Percentiles rank a stretch among this genome's conserved stretches.
Evolutionary conservation across 2,888 invertebrate species (phyloP).

Genomic region (Lepidochrysops patricia): DNA sequence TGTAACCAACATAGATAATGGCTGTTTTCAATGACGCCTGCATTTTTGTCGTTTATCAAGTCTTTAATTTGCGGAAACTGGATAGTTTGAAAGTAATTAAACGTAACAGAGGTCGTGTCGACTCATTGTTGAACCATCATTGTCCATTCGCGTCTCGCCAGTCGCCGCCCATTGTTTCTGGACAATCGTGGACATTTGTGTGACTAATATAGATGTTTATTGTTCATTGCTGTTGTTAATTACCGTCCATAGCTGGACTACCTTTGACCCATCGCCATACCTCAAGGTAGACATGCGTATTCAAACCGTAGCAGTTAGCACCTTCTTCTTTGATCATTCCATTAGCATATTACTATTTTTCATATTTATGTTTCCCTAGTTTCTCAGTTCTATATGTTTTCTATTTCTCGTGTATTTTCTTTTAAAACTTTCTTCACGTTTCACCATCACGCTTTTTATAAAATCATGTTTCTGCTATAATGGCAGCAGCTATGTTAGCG

Average conservation of each 20-base stretch:
- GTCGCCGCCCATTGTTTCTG: constrained; percentile 22
- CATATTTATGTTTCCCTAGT: background rate
- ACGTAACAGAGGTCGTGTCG: constrained; percentile 8
- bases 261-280: background rate
- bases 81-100: constrained; percentile 7
- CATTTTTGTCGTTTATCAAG: constrained; percentile 10
- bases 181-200: constrained; percentile 3
- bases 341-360: too few species aligned
- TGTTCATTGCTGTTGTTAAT: background rate
- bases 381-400: background rate
- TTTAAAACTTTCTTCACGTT: background rate
- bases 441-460: background rate
- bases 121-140: constrained; percentile 16
- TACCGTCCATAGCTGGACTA: background rate
- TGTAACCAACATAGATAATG: background rate
- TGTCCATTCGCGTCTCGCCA: constrained; percentile 18
- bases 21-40: background rate
- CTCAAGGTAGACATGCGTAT: background rate
- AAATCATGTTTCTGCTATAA: background rate
- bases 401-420: background rate
- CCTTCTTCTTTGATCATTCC: too few species aligned
- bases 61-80: constrained; percentile 4
- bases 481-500: background rate
- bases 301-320: too few species aligned
- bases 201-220: constrained; percentile 10